Conservation (phyloP, 2,888 invertebrate species). For the Azorinus chamasolen region DNA sequence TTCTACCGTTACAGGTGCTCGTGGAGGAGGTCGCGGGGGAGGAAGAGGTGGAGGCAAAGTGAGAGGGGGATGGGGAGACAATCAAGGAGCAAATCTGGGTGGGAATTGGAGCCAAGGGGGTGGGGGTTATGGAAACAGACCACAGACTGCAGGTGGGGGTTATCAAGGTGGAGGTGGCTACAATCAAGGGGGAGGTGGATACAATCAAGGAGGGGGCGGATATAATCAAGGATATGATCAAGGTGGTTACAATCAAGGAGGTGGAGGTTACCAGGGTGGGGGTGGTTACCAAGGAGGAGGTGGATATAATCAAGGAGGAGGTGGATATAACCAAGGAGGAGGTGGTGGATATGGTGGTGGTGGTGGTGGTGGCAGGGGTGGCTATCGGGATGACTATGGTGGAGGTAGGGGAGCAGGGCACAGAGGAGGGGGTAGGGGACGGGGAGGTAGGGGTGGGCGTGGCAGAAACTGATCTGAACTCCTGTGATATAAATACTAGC, state of each 20-base stretch:
- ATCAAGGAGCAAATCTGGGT: slow-evolving; percentile 71
- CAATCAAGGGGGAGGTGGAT: slow-evolving; percentile 32
- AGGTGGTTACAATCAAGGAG: slow-evolving; percentile 50
- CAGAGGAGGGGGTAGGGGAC: slow-evolving; percentile 56
- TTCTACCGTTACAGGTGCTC: slow-evolving; percentile 79
- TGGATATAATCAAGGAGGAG: slow-evolving; percentile 44
- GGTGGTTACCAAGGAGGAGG: slow-evolving; percentile 47
- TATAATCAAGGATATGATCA: slow-evolving; percentile 3
- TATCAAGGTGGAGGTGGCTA: slow-evolving; percentile 57
- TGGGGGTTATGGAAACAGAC: too few relatives aligned
- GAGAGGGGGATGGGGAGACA: slow-evolving; percentile 79
- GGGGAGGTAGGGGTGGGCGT: slow-evolving; percentile 51
- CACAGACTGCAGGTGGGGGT: slow-evolving; percentile 36
- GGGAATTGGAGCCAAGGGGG: slow-evolving; percentile 81
- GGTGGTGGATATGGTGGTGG: slow-evolving; percentile 42
- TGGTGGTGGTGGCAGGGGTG: slow-evolving; percentile 42
- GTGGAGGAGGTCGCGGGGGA: slow-evolving; percentile 54
- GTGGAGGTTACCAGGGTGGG: slow-evolving; percentile 56
- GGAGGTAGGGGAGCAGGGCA: slow-evolving; percentile 46
- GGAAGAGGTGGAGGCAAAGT: slow-evolving; percentile 76
- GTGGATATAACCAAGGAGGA: slow-evolving; percentile 42
- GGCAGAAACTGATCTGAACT: slow-evolving; percentile 6
- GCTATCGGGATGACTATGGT: slow-evolving; percentile 33
- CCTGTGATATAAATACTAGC: too few relatives aligned
- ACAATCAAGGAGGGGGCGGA: too few relatives aligned